Base-by-base conservation (phyloP, 2,888 invertebrate species). In the Eupeodes luniger region DNA sequence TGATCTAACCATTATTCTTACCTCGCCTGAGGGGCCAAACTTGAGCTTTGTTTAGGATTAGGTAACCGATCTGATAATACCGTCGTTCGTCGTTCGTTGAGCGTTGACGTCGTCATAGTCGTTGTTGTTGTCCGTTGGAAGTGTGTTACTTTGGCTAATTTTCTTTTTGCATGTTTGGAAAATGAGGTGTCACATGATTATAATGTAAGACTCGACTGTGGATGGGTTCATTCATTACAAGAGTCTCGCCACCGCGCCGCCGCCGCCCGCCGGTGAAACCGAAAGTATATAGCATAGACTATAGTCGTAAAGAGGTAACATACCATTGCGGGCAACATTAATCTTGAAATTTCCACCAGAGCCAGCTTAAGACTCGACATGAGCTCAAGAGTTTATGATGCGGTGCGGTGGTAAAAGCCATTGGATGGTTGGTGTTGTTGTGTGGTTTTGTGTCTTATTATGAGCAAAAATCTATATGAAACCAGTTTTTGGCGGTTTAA, bases 401-500 rank as follows among this genome's bases (percentile, higher is more conserved):
- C 49, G 55, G 44, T 36, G 62, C 53, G 44, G 19, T 19, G 47
- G 57, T 72, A 72, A 72, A 72, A 59, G 72, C 72, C n/a, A 59
- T 59, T 72, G 14, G 72, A n/a, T 27, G 0, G 19, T 19, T 27
- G 27, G 27, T 27, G 10, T 57, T 72, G 27, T n/a, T 72, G 47
- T 72, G 44, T 11, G 59, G 70, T 62, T 61, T 49, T 53, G 34
- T 66, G 10, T 76, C 19, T 36, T 53, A 53, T 40, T 69, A 51
- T 72, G 47, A 44, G 57, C 51, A 40, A 40, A 75, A 49, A 19
- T 34, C 72, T 76, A 61, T 72, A 72, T 10, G 49, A 47, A 87
- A 83, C 87, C 80, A 87, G 80, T 84, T 80, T 83, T 80, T 67
- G 83, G 74, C 66, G 61, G 76, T 80, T 82, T 4, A 47, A 75